Evolutionary conservation across 2,113 vertebrate genomes (phyloP).

Genomic region (Takifugu bimaculatus): DNA sequence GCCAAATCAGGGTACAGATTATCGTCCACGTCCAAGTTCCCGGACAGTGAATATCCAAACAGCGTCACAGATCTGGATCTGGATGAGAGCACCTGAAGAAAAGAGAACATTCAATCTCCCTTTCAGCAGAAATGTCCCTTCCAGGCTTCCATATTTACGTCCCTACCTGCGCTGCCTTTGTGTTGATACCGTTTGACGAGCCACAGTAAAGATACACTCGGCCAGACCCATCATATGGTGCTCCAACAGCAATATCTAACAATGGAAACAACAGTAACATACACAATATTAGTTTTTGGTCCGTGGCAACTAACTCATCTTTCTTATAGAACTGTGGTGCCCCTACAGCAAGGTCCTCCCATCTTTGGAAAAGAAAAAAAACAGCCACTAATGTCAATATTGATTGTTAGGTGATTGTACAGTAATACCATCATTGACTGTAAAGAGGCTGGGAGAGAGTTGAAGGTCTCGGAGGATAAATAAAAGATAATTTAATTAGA

Average conservation of each 20-base stretch:
- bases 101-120: not conserved
- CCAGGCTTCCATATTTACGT: not conserved
- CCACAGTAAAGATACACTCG: too few species aligned
- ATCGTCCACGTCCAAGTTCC: constrained; percentile 90
- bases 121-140: not conserved
- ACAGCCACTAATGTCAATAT: not conserved
- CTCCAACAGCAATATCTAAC: too few species aligned
- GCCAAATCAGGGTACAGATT: constrained; percentile 92
- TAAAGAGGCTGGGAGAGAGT: not conserved
- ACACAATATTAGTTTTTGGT: too few species aligned
- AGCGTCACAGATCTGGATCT: constrained; percentile 60
- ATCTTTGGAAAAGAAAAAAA: constrained; percentile 64
- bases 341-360: too few species aligned
- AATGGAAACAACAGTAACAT: too few species aligned
- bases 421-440: not conserved
- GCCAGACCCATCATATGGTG: too few species aligned
- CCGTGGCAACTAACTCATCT: too few species aligned
- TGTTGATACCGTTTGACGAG: too few species aligned
- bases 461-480: not conserved
- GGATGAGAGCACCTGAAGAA: constrained; percentile 75
- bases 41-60: constrained; percentile 93
- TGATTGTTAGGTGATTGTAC: not conserved
- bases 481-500: not conserved
- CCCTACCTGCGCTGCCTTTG: constrained; percentile 80
- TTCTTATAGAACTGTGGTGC: too few species aligned